A percentile compares a stretch with the other conserved stretches of the same genome.
phyloP scores from a whole-genome alignment of 2,888 invertebrate genomes.

The Lasioglossum calceatum region DNA sequence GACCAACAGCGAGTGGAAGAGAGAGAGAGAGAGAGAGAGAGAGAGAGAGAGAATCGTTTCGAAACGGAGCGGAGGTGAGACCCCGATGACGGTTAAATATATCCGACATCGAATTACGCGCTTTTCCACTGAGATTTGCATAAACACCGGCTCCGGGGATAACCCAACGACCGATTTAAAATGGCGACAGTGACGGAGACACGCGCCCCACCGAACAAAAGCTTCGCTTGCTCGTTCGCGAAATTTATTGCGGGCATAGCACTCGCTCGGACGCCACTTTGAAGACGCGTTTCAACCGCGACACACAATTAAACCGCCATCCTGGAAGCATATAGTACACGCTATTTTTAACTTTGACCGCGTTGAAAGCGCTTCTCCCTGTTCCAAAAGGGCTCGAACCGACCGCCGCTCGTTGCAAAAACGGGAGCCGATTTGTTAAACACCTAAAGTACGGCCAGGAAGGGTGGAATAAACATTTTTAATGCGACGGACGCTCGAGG shows the following conservation, averaged over 20 bases:
- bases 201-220: neutral
- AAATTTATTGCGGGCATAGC: slow-evolving; percentile 9
- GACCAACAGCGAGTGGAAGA: neutral
- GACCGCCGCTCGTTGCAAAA: neutral
- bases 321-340: neutral
- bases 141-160: slow-evolving; percentile 18
- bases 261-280: neutral
- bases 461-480: slow-evolving; percentile 6
- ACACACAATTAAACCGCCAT: slow-evolving; percentile 6
- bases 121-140: slow-evolving; percentile 30
- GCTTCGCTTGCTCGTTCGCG: slow-evolving; percentile 3
- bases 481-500: neutral
- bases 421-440: neutral
- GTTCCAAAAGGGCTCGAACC: neutral
- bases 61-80: slow-evolving; percentile 6
- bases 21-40: neutral
- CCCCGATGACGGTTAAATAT: slow-evolving; percentile 51
- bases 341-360: neutral
- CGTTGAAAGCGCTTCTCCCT: neutral
- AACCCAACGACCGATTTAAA: slow-evolving; percentile 28
- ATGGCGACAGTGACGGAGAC: slow-evolving; percentile 11
- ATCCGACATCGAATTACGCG: slow-evolving; percentile 24
- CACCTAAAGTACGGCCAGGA: neutral
- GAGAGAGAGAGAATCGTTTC: slow-evolving; percentile 1
- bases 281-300: neutral